Evolutionary conservation across 1,140 invertebrate species (phyloP), one percentile per base, ranked within the genome.

Genomic region (Drosophila pachea): DNA sequence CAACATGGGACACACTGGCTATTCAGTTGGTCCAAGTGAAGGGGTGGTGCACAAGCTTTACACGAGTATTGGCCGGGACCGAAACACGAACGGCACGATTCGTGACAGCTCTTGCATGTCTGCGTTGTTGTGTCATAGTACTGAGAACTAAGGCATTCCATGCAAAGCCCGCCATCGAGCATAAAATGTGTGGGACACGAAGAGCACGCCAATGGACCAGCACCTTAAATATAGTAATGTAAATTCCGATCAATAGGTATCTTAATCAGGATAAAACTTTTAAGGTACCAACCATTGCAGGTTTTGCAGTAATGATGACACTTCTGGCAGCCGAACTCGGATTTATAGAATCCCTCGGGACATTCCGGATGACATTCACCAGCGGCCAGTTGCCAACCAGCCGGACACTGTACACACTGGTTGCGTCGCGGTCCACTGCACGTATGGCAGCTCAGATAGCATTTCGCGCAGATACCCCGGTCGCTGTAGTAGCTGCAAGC

Each of bases 241-340:
- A 22, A 22, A 22, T 0, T 32, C 9, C 3, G 7, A 40, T 65
- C n/a, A 14, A 11, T 32, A 35, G 33, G 2, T 5, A 2, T 14
- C 2, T 14, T 16, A n/a, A 22, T 7, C 5, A n/a, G 48, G 31
- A 35, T 16, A n/a, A n/a, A 16, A 32, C 12, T 22, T 5, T 38
- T 22, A 5, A 0, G 43, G 8, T 43, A 88, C 73, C 76, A 89
- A 94, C 94, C 95, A 87, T 93, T 93, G 86, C 95, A 96, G 63
- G 95, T 94, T 53, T 93, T 92, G 87, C 95, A 96, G 78, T 94
- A 95, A 86, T 95, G 94, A 90, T 96, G 95, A 83, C 95, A 96
- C 83, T 95, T 95, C 73, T 95, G 94, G 73, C 95, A 96, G 0
- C 95, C 94, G 75, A 92, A 95, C 36, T 93, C 91, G 0, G 93